Evolutionary conservation across 1,140 invertebrate species (phyloP), one percentile per base, ranked within the genome.

Genomic region (Thereuonema tuberculata): DNA sequence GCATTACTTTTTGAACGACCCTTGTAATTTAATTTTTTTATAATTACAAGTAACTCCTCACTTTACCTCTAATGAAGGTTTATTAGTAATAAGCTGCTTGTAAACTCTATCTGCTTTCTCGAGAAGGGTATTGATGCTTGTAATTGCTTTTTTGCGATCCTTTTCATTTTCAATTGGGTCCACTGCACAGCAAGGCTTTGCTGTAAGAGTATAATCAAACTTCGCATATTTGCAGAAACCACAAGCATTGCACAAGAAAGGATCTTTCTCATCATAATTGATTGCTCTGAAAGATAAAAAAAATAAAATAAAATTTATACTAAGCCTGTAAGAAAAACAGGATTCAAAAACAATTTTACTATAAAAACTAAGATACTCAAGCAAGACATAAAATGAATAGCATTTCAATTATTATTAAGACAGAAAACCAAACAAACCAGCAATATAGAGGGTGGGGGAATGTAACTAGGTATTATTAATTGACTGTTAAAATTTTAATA

Each of bases 171-270:
- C 93, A 47, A 98, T 96, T 0, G 91, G 90, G 77, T 98, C 93
- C 0, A 97, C 93, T 23, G 92, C 92, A 75, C 91, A 95, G 68
- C 91, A 94, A 0, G 90, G 85, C 46, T 89, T 82, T 1, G 87
- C 92, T 2, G 86, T 87, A 52, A 98, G 76, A 12, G 87, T 92
- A 58, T 80, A 94, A 75, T 98, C 95, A 73, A 99, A 97, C 74
- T 98, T 97, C n/a, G 94, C 95, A 75, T 98, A 98, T 75, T 98
- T 98, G 77, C 94, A 98, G 74, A 97, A 98, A 1, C 95, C 95
- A 76, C 95, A 99, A 9, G 93, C 87, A 74, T 98, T 95, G 72
- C 95, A 98, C 15, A 99, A 74, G 80, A 98, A 98, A 1, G 95
- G 95, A 78, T 98, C 95, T 72, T 97, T 96, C 72, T 98, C 94